Base-by-base conservation (phyloP, 2,888 invertebrate genomes). In the Steinernema hermaphroditum region DNA sequence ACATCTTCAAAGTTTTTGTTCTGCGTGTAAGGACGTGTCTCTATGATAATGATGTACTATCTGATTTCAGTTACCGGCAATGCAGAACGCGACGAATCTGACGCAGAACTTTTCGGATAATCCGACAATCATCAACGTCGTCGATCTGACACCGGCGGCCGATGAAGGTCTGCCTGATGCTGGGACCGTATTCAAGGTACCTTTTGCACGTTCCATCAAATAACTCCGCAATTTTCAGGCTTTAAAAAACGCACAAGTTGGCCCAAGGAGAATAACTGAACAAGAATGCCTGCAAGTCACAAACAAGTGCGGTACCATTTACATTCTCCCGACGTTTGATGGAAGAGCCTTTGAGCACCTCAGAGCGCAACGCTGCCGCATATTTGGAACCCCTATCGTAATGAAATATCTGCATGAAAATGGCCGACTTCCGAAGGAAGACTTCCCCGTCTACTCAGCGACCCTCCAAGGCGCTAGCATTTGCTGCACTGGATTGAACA, bases 361-460 rank as follows among this genome's bases (percentile, higher is more conserved):
- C 29, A 62, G 32, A 32, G 14, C 27, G 32, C 29, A 16, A 16
- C 16, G 32, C 27, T 62, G 62, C 34, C 29, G 62, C 27, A 34
- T 62, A 12, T 62, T 27, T 32, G 62, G 62, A 2, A 62, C 62
- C 1, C 16, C 62, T 2, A 62, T 62, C 62, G 62, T 62, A 29
- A 24, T 24, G 32, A 29, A 62, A 14, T 54, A 27, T 29, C 16
- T 32, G 2, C 1, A 1, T 1, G 32, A 29, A n/a, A 29, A 16
- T 19, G 62, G n/a, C 6, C 62, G 62, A 2, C 62, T 62, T 32
- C 62, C 62, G 1, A 62, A 62, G 16, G 32, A 27, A 2, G 32
- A 68, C 4, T 77, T 78, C 76, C 77, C 81, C 0, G 68, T 80
- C 12, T 79, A 49, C 54, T 77, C 80, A 16, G 73, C 74, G 46